phyloP scores from a whole-genome alignment of 2,113 vertebrate species.

The Saccopteryx bilineata region DNA sequence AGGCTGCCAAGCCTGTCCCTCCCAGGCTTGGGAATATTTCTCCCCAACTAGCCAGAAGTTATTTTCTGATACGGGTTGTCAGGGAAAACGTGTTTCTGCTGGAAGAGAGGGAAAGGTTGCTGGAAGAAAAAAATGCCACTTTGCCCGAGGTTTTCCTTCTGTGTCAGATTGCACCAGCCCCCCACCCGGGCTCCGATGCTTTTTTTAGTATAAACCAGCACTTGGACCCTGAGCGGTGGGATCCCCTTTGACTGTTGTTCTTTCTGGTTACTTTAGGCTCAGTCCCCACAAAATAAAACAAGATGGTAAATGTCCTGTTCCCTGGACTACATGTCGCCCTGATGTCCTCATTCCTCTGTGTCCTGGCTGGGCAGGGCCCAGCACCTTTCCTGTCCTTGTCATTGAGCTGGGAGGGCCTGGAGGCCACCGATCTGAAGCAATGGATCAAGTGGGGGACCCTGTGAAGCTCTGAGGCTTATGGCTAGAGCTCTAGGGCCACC shows the following conservation, averaged over 20 bases:
- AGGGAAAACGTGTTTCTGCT: background rate
- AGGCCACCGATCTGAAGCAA: slow-evolving; percentile 28
- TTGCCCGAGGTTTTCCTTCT: background rate
- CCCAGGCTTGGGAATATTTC: background rate
- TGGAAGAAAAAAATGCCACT: background rate
- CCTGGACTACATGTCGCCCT: background rate
- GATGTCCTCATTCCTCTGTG: background rate
- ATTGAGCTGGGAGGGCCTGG: slow-evolving; percentile 44
- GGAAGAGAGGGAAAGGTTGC: slow-evolving; percentile 23
- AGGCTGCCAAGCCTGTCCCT: background rate
- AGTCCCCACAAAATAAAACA: slow-evolving; percentile 86
- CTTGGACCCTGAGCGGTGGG: rapidly evolving
- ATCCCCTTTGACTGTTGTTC: slow-evolving; percentile 67
- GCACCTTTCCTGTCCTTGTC: background rate
- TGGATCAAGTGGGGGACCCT: background rate
- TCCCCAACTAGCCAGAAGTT: slow-evolving; percentile 30
- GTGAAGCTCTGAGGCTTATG: background rate
- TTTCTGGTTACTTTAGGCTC: slow-evolving; percentile 84
- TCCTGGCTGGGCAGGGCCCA: slow-evolving; percentile 58
- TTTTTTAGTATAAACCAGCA: background rate
- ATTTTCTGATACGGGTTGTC: slow-evolving; percentile 59
- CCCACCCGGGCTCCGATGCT: background rate
- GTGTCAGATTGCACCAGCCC: too few relatives aligned
- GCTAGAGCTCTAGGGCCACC: background rate
- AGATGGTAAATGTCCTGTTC: slow-evolving; percentile 84